Base-by-base conservation (phyloP, 2,113 vertebrate genomes). In the Gadus chalcogrammus region DNA sequence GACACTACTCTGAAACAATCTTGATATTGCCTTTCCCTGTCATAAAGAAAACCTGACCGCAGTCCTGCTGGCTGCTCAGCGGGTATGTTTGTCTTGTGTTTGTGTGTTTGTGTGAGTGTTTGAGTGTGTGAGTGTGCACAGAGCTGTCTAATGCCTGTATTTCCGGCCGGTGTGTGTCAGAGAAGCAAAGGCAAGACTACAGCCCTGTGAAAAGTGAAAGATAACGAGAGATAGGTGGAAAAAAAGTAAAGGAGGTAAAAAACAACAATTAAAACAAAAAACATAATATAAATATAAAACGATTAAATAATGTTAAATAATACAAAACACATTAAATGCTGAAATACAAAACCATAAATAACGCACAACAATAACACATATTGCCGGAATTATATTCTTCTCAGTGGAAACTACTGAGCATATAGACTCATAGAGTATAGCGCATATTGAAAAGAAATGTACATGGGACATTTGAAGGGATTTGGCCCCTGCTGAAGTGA, bases 1-100 rank as follows among this genome's bases (percentile, higher is more conserved):
- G 88, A 88, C 89, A 89, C 86, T 84, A 78, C 88, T 90, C 88
- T 81, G 80, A 87, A 88, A 89, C 88, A 88, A 89, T 90, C 89
- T 84, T 42, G 83, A 90, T 90, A 90, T 90, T 90, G 83, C 82
- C 84, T 90, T 89, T 85, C 89, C 15, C 65, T 69, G 81, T 82
- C 85, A 84, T 89, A 90, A 90, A 90, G 85, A 86, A 84, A 89
- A 84, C 75, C 87, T 79, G 86, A 87, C 86, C 86, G 85, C 86
- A 87, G 80, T 79, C 82, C 73, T 84, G 70, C 78, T 78, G 16
- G 15, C 65, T 22, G 61, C 55, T 13, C 5, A 3, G 56, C 42
- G 42, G 42, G 42, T 48, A 2, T 48, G 8, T 48, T 9, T 48
- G 42, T 48, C 42, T 48, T 58, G 70, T 63, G 65, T 61, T 48